Conservation (phyloP, 2,113 vertebrate genomes). For the Phoxinus phoxinus region DNA sequence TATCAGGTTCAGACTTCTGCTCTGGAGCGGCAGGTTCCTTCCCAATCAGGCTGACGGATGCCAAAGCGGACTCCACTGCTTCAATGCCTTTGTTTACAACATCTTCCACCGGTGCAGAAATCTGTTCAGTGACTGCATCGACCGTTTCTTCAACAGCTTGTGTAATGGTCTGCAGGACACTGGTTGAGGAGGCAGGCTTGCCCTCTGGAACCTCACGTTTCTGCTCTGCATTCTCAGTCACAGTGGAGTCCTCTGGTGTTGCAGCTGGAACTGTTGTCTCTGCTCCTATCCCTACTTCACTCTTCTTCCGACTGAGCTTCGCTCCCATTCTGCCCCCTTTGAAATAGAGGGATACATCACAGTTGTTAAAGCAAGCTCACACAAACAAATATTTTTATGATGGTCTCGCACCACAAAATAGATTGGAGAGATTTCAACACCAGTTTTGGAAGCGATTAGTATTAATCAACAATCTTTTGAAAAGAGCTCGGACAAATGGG, state of each 20-base stretch:
- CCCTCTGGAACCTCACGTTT: constrained; percentile 5
- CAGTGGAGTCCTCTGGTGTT: constrained; percentile 8
- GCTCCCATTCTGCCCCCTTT: constrained; percentile 73
- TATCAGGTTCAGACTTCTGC: constrained; percentile 26
- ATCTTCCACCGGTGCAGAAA: constrained; percentile 34
- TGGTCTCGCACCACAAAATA: neutral
- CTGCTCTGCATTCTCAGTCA: constrained; percentile 23
- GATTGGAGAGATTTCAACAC: neutral
- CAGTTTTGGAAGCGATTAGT: neutral
- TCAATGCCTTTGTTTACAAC: constrained; percentile 39
- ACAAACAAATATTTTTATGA: neutral
- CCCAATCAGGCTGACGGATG: constrained; percentile 33
- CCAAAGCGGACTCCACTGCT: constrained; percentile 42
- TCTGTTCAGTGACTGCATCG: constrained; percentile 36
- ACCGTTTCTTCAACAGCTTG: constrained; percentile 41
- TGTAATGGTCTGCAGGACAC: constrained; percentile 25
- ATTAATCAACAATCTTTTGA: neutral
- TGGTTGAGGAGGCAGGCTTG: neutral
- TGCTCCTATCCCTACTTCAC: constrained; percentile 42
- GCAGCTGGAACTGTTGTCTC: constrained; percentile 39
- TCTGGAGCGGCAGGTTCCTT: constrained; percentile 34
- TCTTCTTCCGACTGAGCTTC: constrained; percentile 60
- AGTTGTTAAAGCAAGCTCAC: neutral
- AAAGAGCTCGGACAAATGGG: constrained; percentile 2
- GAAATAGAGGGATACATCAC: neutral